Evolutionary conservation across 2,113 vertebrate species (phyloP).

Genomic region (Vulpes vulpes): DNA sequence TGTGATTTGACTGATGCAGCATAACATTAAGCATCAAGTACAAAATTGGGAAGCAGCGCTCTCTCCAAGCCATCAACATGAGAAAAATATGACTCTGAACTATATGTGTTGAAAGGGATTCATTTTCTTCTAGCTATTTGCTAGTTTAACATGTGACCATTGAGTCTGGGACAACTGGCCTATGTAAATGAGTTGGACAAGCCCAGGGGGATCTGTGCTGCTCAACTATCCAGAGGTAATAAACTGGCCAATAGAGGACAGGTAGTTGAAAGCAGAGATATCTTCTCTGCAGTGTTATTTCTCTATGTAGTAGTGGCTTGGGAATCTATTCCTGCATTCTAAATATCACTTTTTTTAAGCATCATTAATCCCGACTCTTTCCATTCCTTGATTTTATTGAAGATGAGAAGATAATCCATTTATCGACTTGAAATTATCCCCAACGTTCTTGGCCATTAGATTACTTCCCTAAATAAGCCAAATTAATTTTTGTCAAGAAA

Average conservation of each 20-base stretch:
- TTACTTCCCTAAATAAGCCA: conserved; percentile 22
- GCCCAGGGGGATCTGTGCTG: neutral
- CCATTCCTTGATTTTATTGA: neutral
- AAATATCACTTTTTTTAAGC: neutral
- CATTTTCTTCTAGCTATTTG: conserved; percentile 45
- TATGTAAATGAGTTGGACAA: neutral
- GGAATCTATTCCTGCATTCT: neutral
- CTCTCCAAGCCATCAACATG: conserved; percentile 68
- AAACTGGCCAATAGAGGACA: neutral
- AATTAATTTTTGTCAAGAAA: neutral
- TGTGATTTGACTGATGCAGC: conserved; percentile 79
- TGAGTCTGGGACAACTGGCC: neutral
- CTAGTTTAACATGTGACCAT: neutral
- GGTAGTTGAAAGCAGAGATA: neutral
- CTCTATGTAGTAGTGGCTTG: neutral
- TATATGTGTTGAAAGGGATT: conserved; percentile 57
- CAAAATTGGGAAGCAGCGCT: conserved; percentile 71
- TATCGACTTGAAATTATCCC: conserved; percentile 8
- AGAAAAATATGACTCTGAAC: conserved; percentile 73
- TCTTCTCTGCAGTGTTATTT: neutral
- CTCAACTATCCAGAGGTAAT: neutral
- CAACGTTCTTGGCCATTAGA: neutral
- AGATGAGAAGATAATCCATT: neutral
- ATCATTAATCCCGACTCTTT: neutral
- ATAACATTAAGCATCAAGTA: conserved; percentile 70